Evolutionary conservation across 2,888 invertebrate species (phyloP).

Genomic region (Biston stratarius): DNA sequence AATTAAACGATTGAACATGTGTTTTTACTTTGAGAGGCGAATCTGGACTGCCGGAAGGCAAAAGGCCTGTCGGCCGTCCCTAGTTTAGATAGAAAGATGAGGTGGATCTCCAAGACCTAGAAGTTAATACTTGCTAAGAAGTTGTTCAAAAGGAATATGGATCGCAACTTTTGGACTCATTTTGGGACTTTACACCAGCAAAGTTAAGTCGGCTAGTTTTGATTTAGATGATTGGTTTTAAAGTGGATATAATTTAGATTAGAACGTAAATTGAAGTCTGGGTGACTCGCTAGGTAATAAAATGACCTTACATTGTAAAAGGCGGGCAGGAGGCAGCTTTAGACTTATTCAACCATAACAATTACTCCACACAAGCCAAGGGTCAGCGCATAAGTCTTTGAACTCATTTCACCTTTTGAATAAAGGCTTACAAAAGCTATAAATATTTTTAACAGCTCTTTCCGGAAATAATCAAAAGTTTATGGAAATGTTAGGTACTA

Average conservation of each 20-base stretch:
- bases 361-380: conserved; percentile 10
- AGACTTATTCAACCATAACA: conserved; percentile 5
- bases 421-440: conserved; percentile 20
- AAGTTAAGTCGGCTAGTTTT: neutral
- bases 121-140: too few species aligned
- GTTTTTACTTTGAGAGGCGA: too few species aligned
- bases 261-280: neutral
- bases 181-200: neutral
- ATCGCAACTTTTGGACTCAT: too few species aligned
- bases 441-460: conserved; percentile 18
- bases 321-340: neutral
- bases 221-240: neutral
- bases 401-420: conserved; percentile 22
- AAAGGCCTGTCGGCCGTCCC: too few species aligned
- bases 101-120: too few species aligned
- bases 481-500: conserved; percentile 16
- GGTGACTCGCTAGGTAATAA: neutral
- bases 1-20: too few species aligned
- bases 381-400: conserved; percentile 25
- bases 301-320: conserved; percentile 4
- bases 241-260: neutral
- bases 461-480: conserved; percentile 21
- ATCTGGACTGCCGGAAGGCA: too few species aligned
- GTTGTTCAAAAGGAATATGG: too few species aligned
- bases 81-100: too few species aligned